These are phyloP conservation scores for Ditula angustiorana DNA, from an alignment of 2,888 invertebrate genomes.

Conservation along the genomic window DNA sequence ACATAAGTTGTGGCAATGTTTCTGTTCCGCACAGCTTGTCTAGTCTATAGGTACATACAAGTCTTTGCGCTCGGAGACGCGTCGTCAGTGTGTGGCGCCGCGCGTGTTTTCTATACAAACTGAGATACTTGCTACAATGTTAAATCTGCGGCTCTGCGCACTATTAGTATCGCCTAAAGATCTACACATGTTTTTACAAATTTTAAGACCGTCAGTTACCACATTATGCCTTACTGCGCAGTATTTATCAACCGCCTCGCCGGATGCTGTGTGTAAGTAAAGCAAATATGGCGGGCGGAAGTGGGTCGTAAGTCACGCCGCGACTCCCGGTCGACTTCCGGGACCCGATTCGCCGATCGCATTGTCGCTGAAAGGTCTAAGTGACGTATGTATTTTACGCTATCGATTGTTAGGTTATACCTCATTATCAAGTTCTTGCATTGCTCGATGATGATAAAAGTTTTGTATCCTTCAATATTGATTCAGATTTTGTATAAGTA, in stretches of 20 bases:
- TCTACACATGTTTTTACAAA: neutral
- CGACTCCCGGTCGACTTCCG: constrained; percentile 70
- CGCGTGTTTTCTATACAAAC: too few species aligned
- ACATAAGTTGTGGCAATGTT: too few species aligned
- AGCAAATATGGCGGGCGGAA: constrained; percentile 81
- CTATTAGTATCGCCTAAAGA: too few species aligned
- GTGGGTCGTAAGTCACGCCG: constrained; percentile 81
- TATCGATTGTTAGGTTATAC: neutral
- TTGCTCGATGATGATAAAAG: neutral
- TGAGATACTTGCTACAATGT: too few species aligned
- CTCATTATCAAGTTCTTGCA: neutral
- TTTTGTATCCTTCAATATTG: neutral
- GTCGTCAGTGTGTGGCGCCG: too few species aligned
- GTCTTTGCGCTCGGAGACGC: too few species aligned
- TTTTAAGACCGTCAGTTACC: neutral
- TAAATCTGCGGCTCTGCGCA: too few species aligned
- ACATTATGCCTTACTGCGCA: constrained; percentile 34
- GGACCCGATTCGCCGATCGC: constrained; percentile 56
- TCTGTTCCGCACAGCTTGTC: too few species aligned
- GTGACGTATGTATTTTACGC: constrained; percentile 19
- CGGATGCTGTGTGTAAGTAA: constrained; percentile 69
- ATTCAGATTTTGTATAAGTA: neutral
- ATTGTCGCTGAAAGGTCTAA: constrained; percentile 26
- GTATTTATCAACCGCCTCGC: constrained; percentile 53
- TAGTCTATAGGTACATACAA: too few species aligned